These are phyloP conservation scores for Lepidothrix coronata DNA, from an alignment of 2,113 vertebrate genomes.

Conservation along the genomic window DNA sequence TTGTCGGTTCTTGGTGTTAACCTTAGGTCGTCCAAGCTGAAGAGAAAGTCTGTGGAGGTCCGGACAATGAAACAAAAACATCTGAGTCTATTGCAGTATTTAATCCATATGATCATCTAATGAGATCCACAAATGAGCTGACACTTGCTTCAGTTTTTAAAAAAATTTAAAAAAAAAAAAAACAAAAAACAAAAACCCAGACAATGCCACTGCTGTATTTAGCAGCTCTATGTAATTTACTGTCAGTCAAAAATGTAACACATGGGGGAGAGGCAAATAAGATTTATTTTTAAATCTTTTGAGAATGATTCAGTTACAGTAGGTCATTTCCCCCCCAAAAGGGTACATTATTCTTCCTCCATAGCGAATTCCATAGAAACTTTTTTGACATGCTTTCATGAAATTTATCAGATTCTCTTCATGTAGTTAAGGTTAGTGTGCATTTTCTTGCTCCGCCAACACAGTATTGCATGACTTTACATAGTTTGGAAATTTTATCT, in stretches of 20 bases:
- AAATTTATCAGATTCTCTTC: not conserved
- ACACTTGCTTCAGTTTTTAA: not conserved
- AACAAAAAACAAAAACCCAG: not conserved
- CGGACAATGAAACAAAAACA: not conserved
- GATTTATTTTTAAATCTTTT: not conserved
- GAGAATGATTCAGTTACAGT: not conserved
- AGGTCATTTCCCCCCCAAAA: not conserved
- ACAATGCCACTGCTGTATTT: not conserved
- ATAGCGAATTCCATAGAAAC: not conserved
- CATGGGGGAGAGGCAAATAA: not conserved
- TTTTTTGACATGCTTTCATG: not conserved
- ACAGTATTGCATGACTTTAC: not conserved
- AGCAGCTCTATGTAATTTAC: not conserved
- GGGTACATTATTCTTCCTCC: not conserved
- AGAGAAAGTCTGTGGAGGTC: not conserved
- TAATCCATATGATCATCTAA: not conserved
- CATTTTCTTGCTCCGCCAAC: not conserved
- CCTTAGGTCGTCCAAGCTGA: not conserved
- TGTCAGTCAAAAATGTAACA: slow-evolving; percentile 10
- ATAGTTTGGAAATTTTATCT: not conserved
- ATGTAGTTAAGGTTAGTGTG: not conserved
- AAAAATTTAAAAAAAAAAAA: not conserved
- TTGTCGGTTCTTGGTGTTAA: not conserved
- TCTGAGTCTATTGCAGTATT: not conserved
- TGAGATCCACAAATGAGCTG: not conserved